Conservation (phyloP, 2,797 vertebrate species). For the Serranus cabrilla region DNA sequence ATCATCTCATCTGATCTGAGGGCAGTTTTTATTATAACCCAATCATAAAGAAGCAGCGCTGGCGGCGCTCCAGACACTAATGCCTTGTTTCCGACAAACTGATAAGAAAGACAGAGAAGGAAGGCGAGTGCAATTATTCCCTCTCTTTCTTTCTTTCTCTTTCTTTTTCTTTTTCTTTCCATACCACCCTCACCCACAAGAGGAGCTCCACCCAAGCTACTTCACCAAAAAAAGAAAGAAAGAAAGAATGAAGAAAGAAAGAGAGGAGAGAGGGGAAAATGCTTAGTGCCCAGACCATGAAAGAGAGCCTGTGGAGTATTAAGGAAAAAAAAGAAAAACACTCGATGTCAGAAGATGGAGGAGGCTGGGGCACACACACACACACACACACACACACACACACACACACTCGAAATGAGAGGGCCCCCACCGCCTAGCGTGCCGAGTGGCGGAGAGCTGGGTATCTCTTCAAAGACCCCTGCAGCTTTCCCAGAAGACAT, state of each 20-base stretch:
- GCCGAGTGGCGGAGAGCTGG: conserved; percentile 65
- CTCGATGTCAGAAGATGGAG: conserved; percentile 62
- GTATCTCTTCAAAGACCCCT: conserved; percentile 84
- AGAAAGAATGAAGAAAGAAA: conserved; percentile 43
- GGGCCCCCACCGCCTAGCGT: conserved; percentile 62
- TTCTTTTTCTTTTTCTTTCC: conserved; percentile 26
- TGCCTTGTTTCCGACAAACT: conserved; percentile 67
- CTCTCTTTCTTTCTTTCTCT: conserved; percentile 4
- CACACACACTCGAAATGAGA: conserved; percentile 54
- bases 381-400: conserved; percentile 15
- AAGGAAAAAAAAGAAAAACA: conserved; percentile 39
- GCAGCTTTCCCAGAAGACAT: conserved; percentile 83
- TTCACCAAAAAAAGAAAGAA: conserved; percentile 20
- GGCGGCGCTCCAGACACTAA: conserved; percentile 68
- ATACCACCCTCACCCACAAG: conserved; percentile 46
- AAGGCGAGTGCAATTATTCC: conserved; percentile 1
- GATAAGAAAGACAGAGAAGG: conserved; percentile 58
- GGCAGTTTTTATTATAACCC: conserved; percentile 66
- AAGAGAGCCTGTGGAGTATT: conserved; percentile 72
- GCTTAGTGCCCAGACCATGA: conserved; percentile 66
- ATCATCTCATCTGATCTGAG: conserved; percentile 72
- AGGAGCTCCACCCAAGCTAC: conserved; percentile 59
- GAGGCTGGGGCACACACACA: conserved; percentile 31
- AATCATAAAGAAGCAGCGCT: conserved; percentile 57
- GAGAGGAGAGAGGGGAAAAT: conserved; percentile 34